Evolutionary conservation across 2,888 invertebrate genomes (phyloP).

Genomic region (Drosophila kambysellisi): DNA sequence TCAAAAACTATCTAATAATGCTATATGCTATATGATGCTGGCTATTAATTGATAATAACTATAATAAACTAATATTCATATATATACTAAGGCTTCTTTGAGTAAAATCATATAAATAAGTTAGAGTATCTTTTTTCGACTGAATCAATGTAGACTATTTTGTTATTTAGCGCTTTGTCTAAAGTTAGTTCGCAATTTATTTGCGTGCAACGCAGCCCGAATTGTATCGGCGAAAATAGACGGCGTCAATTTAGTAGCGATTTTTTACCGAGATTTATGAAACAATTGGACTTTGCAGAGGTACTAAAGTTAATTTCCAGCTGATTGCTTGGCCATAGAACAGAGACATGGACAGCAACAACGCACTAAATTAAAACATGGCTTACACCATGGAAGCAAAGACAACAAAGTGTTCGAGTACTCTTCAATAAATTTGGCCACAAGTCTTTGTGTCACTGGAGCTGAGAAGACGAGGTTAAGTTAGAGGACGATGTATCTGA

Average conservation of each 20-base stretch:
- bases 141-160: not conserved
- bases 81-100: no score
- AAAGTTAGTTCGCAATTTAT: conserved; percentile 14
- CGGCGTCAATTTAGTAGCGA: conserved; percentile 31
- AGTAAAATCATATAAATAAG: not conserved
- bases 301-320: conserved; percentile 20
- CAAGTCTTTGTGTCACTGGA: conserved; percentile 48
- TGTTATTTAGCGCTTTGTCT: conserved; percentile 17
- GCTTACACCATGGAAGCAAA: conserved; percentile 2
- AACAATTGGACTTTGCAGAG: conserved; percentile 25
- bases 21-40: no score
- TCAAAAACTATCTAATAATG: no score
- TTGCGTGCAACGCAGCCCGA: conserved; percentile 32
- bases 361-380: conserved; percentile 33
- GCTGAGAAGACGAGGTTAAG: conserved; percentile 1
- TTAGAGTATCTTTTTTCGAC: conserved; percentile 2
- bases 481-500: conserved; percentile 2
- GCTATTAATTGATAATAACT: no score
- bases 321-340: conserved; percentile 6
- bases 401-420: conserved; percentile 29
- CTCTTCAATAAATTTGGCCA: conserved; percentile 61
- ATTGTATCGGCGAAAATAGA: conserved; percentile 36
- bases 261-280: conserved; percentile 52
- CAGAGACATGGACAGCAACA: not conserved
- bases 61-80: no score